phyloP scores from a whole-genome alignment of 2,888 invertebrate genomes.

The Ophion costatus region DNA sequence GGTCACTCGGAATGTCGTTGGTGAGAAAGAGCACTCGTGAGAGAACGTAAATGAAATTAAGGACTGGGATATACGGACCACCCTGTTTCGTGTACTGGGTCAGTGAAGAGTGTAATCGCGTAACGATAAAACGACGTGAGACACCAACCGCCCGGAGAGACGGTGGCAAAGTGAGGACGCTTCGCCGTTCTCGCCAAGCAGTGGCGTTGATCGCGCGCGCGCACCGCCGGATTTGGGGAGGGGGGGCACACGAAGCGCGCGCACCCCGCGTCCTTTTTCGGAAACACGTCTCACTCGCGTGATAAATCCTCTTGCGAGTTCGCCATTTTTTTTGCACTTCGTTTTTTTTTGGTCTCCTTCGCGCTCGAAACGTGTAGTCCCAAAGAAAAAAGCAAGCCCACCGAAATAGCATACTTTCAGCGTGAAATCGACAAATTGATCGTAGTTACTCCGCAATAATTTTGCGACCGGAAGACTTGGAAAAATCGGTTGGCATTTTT shows the following conservation, averaged over 20 bases:
- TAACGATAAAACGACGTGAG: not conserved
- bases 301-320: constrained; percentile 26
- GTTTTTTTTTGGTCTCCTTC: not conserved
- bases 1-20: not conserved
- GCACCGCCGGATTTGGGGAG: not conserved
- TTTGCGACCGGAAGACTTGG: not conserved
- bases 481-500: not conserved
- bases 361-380: not conserved
- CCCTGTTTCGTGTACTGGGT: too few species aligned
- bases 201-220: constrained; percentile 22
- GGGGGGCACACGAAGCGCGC: constrained; percentile 38
- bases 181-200: not conserved
- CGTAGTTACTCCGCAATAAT: too few species aligned
- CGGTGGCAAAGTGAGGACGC: not conserved
- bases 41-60: not conserved
- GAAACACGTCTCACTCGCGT: constrained; percentile 56
- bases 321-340: constrained; percentile 46
- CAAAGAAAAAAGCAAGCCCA: not conserved
- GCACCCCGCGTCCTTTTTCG: constrained; percentile 58
- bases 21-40: not conserved
- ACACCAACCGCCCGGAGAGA: not conserved
- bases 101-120: not conserved
- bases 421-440: too few species aligned
- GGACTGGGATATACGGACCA: not conserved
- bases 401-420: not conserved